These are phyloP conservation scores for Tetramorium parvispinum DNA, from an alignment of 1,140 invertebrate genomes.

Conservation along the genomic window DNA sequence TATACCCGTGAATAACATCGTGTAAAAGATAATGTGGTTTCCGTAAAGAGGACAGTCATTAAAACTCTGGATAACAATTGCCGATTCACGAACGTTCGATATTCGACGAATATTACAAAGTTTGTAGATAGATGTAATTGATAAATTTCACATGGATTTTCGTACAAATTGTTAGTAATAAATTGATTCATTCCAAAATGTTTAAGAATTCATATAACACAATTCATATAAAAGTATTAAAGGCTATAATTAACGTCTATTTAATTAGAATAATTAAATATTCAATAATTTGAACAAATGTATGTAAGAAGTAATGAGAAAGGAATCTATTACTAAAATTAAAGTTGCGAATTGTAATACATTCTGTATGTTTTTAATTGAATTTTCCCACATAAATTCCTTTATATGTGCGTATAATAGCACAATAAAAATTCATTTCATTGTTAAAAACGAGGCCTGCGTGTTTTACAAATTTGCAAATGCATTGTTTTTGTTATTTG, in stretches of 20 bases:
- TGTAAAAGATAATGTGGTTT: background rate
- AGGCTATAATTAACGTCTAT: background rate
- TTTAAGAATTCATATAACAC: background rate
- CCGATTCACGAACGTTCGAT: slow-evolving; percentile 17
- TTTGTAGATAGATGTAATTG: background rate
- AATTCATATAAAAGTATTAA: background rate
- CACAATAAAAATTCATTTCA: slow-evolving; percentile 4
- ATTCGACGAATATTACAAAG: slow-evolving; percentile 15
- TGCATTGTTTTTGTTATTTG: slow-evolving; percentile 35
- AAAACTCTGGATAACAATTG: slow-evolving; percentile 37
- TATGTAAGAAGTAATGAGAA: background rate
- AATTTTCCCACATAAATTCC: background rate
- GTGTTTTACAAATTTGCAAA: background rate
- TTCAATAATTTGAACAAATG: background rate
- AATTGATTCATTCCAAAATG: background rate
- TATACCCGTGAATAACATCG: background rate
- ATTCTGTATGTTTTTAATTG: background rate
- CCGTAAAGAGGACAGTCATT: background rate
- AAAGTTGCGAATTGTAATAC: background rate
- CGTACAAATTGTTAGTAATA: background rate
- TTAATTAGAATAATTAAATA: background rate
- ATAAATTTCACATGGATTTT: background rate
- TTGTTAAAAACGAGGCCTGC: slow-evolving; percentile 11
- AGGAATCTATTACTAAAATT: background rate
- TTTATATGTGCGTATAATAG: background rate